Base-by-base conservation (phyloP, 2,113 vertebrate genomes). In the Hyla sarda region DNA sequence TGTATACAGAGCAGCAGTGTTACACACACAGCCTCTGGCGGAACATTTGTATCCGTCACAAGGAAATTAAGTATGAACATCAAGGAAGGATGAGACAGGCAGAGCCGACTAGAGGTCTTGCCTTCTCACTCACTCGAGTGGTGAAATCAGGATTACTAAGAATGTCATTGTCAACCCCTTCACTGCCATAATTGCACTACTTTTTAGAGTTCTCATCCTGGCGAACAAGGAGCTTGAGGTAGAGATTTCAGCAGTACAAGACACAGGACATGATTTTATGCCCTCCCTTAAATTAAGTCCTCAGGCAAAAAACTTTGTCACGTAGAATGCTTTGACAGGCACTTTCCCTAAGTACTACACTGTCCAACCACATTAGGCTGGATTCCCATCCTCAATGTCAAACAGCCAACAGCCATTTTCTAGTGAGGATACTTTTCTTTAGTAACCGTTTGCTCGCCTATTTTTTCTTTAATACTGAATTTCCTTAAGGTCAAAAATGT, bases 1-100 rank as follows among this genome's bases (percentile, higher is more conserved):
- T 83, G 86, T 87, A 82, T 83, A 83, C 86, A 86, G 77, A 86
- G 67, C 84, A 86, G 84, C 84, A 81, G 84, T 86, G 84, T 81
- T 81, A 86, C 84, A 86, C 77, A 86, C 34, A 86, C 77, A 86
- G 84, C 84, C 84, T 69, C 62, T 80, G 84, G 84, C 84, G 81
- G 84, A 86, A 86, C 84, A 86, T 86, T 86, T 86, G 84, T 86
- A 86, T 80, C 77, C 37, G 84, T 86, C 84, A 86, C 76, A 60
- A 69, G 52, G 77, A 81, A 86, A 86, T 86, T 81, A 86, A 81
- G 84, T 73, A 73, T 80, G 76, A 86, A 34, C 65, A 86, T 86
- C 86, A 87, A 75, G 77, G 41, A 74, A 79, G 81, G 52, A 83
- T 62, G 47, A 71, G 79, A 21, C 37, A 48, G 77, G 50, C 72